Base-by-base conservation (phyloP, 2,797 vertebrate species). In the Thunnus albacares region DNA sequence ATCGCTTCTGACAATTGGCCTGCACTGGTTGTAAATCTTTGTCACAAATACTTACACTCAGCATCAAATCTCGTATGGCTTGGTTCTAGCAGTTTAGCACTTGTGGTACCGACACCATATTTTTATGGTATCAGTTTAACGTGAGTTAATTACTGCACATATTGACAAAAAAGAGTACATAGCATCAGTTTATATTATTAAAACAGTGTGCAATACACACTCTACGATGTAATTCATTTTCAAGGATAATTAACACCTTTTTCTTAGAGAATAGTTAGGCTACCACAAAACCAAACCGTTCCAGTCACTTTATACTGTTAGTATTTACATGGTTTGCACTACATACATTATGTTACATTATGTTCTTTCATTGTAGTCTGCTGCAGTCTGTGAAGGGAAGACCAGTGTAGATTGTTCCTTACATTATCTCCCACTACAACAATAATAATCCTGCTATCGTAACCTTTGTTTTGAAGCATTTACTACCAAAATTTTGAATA, bases 1-100 rank as follows among this genome's bases (percentile, higher is more conserved):
- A 98, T 95, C 87, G 94, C 89, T 93, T 94, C 89, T 95, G 96
- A 96, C 96, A 96, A 94, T 79, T 22, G 79, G 93, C 90, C 95
- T 92, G 93, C 94, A 86, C 92, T 83, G 93, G 94, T 95, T 96
- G 93, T 96, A 94, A 93, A 94, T 95, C 93, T 92, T 95, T 91
- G 95, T 96, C 96, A 93, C 91, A 94, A 82, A 88, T 80, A 56
- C 89, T 95, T 94, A 94, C 59, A 78, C 89, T 96, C 92, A 90
- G 92, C 94, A 90, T 94, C 87, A 91, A 95, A 95, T 92, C 90
- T 78, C 71, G 87, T 92, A 86, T 59, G 38, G 91, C 93, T 91
- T 76, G 82, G 70, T 89, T 81, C 84, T 45, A 79, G 85, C 82
- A 77, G 68, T 82, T 82, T 82, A 83, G 59, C 81, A 49, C 87